These are phyloP conservation scores for Catharus fuscescens DNA, from an alignment of 2,113 vertebrate species.

Conservation along the genomic window DNA sequence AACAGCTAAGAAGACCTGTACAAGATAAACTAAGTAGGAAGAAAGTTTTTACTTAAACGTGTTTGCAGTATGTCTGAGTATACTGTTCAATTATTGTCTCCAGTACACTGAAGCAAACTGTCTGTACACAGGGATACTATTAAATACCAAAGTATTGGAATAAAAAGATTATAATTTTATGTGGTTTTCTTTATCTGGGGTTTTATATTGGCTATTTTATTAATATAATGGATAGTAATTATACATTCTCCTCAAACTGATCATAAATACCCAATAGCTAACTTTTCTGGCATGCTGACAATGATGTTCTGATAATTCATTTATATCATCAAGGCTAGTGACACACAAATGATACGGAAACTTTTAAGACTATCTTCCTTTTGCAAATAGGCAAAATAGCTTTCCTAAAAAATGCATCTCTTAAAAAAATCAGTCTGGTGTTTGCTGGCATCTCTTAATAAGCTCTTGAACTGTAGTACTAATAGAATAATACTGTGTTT, in stretches of 20 bases:
- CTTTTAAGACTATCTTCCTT: background rate
- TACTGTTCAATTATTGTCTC: background rate
- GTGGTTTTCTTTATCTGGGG: background rate
- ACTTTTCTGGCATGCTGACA: background rate
- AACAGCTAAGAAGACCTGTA: background rate
- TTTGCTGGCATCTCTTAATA: background rate
- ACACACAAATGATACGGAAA: background rate
- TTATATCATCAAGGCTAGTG: background rate
- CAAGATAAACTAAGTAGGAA: background rate
- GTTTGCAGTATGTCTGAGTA: background rate
- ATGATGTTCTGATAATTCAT: conserved; percentile 45
- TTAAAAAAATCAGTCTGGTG: background rate
- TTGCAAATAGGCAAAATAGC: background rate
- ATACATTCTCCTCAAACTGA: conserved; percentile 7
- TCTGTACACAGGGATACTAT: background rate
- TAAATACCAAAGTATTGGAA: background rate
- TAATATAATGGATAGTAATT: background rate
- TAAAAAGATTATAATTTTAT: background rate
- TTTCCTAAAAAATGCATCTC: background rate
- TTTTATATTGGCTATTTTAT: background rate
- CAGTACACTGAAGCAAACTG: background rate
- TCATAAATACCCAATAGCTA: conserved; percentile 24
- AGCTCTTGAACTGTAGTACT: background rate
- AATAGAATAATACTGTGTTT: background rate
- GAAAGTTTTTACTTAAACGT: background rate